phyloP scores from a whole-genome alignment of 2,113 vertebrate genomes.

The Potamarius usumacintae region DNA sequence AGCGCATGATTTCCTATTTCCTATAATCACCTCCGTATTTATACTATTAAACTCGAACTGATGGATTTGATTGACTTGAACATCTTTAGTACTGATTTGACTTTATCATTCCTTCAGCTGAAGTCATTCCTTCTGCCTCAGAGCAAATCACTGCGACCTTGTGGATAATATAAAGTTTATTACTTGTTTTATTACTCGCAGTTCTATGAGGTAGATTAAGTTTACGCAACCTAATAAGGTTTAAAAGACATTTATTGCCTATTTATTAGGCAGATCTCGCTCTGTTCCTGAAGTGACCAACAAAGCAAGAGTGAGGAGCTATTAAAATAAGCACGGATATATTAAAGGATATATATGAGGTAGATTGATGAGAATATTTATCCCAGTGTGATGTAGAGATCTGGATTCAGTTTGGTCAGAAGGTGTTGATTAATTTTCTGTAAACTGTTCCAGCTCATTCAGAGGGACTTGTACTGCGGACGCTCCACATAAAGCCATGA shows the following conservation, averaged over 20 bases:
- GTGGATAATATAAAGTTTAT: slow-evolving; percentile 4
- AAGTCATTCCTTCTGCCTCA: not conserved
- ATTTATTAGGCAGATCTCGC: not conserved
- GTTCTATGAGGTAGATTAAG: not conserved
- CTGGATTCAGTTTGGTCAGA: not conserved
- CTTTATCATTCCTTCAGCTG: not conserved
- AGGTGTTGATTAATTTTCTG: too few species aligned
- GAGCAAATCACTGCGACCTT: slow-evolving; percentile 7
- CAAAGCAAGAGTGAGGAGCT: too few species aligned
- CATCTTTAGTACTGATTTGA: not conserved
- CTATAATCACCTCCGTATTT: too few species aligned
- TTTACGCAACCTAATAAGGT: slow-evolving; percentile 15
- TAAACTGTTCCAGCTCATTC: too few species aligned
- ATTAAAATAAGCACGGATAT: too few species aligned
- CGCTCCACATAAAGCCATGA: too few species aligned
- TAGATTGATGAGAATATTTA: not conserved
- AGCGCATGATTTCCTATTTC: too few species aligned
- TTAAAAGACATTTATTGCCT: not conserved
- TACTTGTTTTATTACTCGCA: not conserved
- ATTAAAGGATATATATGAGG: too few species aligned
- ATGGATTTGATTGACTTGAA: not conserved
- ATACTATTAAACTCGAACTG: not conserved
- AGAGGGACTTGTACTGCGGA: too few species aligned
- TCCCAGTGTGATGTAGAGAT: not conserved
- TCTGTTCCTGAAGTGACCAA: not conserved